Evolutionary conservation across 2,113 vertebrate species (phyloP).

Genomic region (Eira barbara): DNA sequence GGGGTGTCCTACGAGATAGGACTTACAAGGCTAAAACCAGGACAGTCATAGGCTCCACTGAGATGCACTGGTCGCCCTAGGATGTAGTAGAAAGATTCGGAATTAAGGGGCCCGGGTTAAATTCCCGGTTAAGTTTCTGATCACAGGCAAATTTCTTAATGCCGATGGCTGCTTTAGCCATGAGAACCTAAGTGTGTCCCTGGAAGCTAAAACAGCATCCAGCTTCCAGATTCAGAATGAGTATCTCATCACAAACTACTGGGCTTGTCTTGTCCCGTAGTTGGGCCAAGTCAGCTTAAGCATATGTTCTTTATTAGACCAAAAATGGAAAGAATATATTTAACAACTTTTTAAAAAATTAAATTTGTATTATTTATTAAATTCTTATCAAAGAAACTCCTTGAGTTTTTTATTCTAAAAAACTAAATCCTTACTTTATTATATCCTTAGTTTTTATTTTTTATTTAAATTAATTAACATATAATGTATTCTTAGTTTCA

Average conservation of each 20-base stretch:
- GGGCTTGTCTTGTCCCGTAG: not conserved
- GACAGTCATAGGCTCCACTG: not conserved
- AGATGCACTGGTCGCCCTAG: not conserved
- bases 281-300: not conserved
- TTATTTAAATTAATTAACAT: not conserved
- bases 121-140: not conserved
- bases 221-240: not conserved
- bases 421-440: not conserved
- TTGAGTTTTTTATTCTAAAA: not conserved
- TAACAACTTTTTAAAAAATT: not conserved
- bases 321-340: not conserved
- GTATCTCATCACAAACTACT: not conserved
- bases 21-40: not conserved
- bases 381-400: not conserved
- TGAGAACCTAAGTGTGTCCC: not conserved
- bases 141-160: not conserved
- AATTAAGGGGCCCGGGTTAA: not conserved
- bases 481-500: not conserved
- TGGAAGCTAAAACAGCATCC: not conserved
- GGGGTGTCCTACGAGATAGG: not conserved
- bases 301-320: not conserved
- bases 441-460: not conserved
- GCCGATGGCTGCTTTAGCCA: not conserved
- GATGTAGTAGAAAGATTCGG: not conserved
- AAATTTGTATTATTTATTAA: not conserved